A percentile compares a stretch with the other conserved stretches of the same genome.
phyloP scores from a whole-genome alignment of 2,113 vertebrate genomes.

The Glaucidium brasilianum region DNA sequence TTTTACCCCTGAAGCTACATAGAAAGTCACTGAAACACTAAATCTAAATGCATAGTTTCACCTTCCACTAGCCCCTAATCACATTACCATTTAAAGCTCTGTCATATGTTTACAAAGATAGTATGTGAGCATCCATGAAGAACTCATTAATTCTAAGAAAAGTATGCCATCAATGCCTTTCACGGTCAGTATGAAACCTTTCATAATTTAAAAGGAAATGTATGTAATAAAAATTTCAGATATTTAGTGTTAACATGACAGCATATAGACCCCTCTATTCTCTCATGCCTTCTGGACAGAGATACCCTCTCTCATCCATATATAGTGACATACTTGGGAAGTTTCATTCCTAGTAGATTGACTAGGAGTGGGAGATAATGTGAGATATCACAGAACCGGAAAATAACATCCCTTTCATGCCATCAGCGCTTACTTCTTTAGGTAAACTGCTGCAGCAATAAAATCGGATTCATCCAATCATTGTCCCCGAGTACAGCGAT shows the following conservation, averaged over 20 bases:
- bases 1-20: not conserved
- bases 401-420: conserved; percentile 24
- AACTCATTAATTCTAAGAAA: conserved; percentile 11
- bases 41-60: conserved; percentile 14
- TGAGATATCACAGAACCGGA: conserved; percentile 32
- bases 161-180: not conserved
- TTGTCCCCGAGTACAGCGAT: not conserved
- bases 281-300: not conserved
- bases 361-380: conserved; percentile 14
- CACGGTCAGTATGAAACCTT: not conserved
- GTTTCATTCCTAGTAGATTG: conserved; percentile 54
- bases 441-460: conserved; percentile 12
- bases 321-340: conserved; percentile 44
- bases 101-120: not conserved
- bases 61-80: conserved; percentile 25
- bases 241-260: not conserved
- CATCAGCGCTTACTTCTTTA: conserved; percentile 6
- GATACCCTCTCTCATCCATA: conserved; percentile 30
- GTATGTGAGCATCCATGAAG: not conserved
- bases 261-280: not conserved
- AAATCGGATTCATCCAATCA: not conserved
- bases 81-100: conserved; percentile 35
- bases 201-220: conserved; percentile 38
- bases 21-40: conserved; percentile 3
- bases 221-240: conserved; percentile 37